Evolutionary conservation across 1,140 invertebrate species (phyloP).

Genomic region (Cepaea nemoralis): DNA sequence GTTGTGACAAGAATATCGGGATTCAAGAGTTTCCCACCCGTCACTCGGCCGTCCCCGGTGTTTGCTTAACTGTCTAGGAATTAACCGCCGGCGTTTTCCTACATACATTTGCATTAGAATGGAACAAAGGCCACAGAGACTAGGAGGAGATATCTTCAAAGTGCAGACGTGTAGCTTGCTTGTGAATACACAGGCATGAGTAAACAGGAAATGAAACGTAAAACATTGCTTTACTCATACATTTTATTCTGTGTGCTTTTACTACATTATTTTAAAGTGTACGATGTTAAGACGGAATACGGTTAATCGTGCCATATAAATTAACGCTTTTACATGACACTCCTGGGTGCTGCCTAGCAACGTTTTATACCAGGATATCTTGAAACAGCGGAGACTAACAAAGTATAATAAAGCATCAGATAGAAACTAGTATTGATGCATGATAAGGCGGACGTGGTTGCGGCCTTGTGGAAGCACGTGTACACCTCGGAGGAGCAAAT

Average conservation of each 20-base stretch:
- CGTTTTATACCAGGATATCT: too few relatives aligned
- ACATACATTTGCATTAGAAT: not conserved
- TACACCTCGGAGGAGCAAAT: too few relatives aligned
- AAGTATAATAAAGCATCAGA: too few relatives aligned
- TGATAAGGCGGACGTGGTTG: too few relatives aligned
- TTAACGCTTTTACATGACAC: not conserved
- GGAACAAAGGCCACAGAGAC: not conserved
- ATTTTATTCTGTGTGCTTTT: not conserved
- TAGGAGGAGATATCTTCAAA: not conserved
- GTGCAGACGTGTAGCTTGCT: not conserved
- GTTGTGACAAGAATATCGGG: not conserved
- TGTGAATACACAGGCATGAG: not conserved
- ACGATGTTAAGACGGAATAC: not conserved
- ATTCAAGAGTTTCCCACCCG: not conserved
- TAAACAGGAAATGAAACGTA: not conserved
- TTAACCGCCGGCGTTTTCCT: not conserved
- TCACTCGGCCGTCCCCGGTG: not conserved
- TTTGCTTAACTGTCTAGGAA: constrained; percentile 3
- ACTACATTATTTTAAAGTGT: not conserved
- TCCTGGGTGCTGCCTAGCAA: too few relatives aligned
- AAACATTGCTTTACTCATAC: not conserved
- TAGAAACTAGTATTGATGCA: too few relatives aligned
- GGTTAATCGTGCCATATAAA: too few relatives aligned
- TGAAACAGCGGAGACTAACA: too few relatives aligned
- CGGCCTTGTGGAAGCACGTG: too few relatives aligned